Conservation (phyloP, 2,797 vertebrate species). For the Cuculus canorus region DNA sequence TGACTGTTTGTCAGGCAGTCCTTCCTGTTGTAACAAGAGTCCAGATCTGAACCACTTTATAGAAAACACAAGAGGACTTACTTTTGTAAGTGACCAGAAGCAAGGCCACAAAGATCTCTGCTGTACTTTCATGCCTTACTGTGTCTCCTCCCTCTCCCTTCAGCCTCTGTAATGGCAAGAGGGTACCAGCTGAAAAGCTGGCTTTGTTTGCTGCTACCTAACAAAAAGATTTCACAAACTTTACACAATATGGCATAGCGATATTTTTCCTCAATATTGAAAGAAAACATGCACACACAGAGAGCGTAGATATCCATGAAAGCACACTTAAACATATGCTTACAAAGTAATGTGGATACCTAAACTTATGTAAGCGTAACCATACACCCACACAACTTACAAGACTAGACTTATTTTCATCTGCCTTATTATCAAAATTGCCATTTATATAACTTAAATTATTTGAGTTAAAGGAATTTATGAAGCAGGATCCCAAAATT, state of each 20-base stretch:
- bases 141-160: neutral
- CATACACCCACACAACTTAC: conserved; percentile 48
- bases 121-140: neutral
- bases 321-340: neutral
- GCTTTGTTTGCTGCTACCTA: neutral
- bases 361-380: conserved; percentile 33
- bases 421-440: conserved; percentile 48
- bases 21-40: neutral
- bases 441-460: conserved; percentile 30
- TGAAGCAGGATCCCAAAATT: neutral
- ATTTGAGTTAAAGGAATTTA: conserved; percentile 19
- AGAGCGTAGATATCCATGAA: neutral
- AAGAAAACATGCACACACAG: neutral
- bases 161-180: neutral
- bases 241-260: neutral
- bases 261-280: neutral
- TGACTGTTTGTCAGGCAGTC: neutral
- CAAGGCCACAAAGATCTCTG: neutral
- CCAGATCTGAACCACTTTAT: neutral
- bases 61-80: neutral
- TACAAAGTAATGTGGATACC: neutral
- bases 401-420: conserved; percentile 62
- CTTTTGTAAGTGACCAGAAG: neutral
- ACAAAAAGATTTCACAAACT: neutral
- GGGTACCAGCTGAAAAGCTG: neutral